Evolutionary conservation across 2,113 vertebrate genomes (phyloP).

Genomic region (Heliornis fulica): DNA sequence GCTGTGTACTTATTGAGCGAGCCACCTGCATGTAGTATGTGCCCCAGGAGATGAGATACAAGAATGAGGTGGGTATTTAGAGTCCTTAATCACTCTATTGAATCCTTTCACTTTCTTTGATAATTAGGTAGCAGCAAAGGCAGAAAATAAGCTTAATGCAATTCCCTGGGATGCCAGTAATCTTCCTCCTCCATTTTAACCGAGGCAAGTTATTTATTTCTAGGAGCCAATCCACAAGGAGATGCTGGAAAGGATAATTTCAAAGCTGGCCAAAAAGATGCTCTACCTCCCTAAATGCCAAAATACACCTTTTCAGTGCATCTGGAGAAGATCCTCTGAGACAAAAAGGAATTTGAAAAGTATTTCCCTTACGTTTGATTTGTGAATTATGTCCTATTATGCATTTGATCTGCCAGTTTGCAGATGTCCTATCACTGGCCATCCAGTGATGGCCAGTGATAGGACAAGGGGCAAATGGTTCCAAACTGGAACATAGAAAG

Average conservation of each 20-base stretch:
- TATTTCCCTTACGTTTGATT: not conserved
- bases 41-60: not conserved
- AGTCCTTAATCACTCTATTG: not conserved
- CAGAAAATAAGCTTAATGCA: not conserved
- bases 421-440: too few species aligned
- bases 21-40: accelerated
- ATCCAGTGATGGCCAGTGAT: too few species aligned
- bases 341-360: not conserved
- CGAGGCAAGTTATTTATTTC: not conserved
- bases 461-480: too few species aligned
- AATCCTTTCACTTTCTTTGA: not conserved
- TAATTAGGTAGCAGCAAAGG: not conserved
- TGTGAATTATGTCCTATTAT: too few species aligned
- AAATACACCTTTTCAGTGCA: not conserved
- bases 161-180: not conserved
- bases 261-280: not conserved
- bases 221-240: not conserved
- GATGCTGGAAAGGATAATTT: not conserved
- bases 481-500: too few species aligned
- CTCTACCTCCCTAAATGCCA: not conserved
- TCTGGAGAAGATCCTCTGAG: not conserved
- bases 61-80: not conserved
- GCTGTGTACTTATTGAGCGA: not conserved
- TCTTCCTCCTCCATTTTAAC: not conserved
- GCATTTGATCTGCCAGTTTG: too few species aligned